Conservation (phyloP, 2,888 invertebrate species). For the Cosmia pyralina region DNA sequence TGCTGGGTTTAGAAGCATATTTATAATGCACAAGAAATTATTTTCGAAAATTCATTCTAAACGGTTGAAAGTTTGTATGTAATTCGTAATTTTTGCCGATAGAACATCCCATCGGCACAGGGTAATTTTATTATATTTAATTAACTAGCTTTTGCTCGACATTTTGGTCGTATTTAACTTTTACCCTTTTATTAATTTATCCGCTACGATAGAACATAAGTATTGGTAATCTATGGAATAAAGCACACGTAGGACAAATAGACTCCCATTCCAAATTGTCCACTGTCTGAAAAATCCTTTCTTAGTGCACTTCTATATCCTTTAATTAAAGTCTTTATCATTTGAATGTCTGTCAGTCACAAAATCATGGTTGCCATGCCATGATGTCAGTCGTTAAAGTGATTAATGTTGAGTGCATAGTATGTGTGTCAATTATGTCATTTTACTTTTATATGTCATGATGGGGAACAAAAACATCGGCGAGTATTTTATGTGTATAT, state of each 20-base stretch:
- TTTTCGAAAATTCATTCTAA: neutral
- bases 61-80: no score
- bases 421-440: constrained; percentile 15
- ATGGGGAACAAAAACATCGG: neutral
- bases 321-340: neutral
- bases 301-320: neutral
- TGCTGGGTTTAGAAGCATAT: neutral
- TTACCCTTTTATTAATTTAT: no score
- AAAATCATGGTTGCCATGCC: neutral
- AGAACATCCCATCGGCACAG: neutral
- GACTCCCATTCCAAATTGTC: no score
- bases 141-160: neutral
- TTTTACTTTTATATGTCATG: neutral
- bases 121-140: neutral
- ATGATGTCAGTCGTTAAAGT: constrained; percentile 26
- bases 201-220: no score
- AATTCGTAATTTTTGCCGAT: no score
- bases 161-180: neutral
- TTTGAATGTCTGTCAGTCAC: neutral
- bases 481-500: neutral
- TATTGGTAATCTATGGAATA: no score
- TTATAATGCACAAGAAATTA: no score
- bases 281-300: neutral
- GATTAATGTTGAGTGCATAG: constrained; percentile 33
- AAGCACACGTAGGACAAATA: no score